phyloP scores from a whole-genome alignment of 2,888 invertebrate species.

The Cerastoderma edule region DNA sequence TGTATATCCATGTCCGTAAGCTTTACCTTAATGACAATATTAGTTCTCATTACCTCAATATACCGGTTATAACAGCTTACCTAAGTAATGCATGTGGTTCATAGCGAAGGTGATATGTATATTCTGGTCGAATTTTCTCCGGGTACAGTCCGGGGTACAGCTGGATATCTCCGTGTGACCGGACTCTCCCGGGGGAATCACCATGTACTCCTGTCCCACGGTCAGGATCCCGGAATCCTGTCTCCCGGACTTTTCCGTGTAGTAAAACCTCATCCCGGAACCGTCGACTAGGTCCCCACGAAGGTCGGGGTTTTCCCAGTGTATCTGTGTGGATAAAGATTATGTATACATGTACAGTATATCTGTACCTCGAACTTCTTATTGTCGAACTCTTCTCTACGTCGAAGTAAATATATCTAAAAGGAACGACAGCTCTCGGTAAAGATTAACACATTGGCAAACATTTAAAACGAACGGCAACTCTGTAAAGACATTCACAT shows the following conservation, averaged over 20 bases:
- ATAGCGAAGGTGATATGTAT: constrained; percentile 69
- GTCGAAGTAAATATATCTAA: no score
- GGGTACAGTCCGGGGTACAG: constrained; percentile 68
- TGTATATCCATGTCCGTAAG: no score
- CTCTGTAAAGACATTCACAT: no score
- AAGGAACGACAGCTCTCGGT: no score
- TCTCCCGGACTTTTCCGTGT: constrained; percentile 41
- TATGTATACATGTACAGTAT: neutral
- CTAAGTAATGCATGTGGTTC: constrained; percentile 76
- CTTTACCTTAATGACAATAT: no score
- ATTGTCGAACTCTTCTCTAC: no score
- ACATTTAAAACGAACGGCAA: no score
- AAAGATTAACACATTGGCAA: no score
- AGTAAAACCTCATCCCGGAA: constrained; percentile 57
- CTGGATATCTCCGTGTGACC: constrained; percentile 53
- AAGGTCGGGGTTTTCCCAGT: constrained; percentile 61
- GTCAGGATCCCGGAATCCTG: constrained; percentile 59
- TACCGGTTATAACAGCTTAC: constrained; percentile 52
- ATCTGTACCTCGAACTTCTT: no score
- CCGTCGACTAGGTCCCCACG: constrained; percentile 36
- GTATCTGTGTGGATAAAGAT: constrained; percentile 46
- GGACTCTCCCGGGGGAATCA: constrained; percentile 59
- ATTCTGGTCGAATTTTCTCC: constrained; percentile 64
- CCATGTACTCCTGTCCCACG: constrained; percentile 60
- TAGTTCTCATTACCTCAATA: no score